phyloP scores from a whole-genome alignment of 2,888 invertebrate species.

The Caenorhabditis sinica region DNA sequence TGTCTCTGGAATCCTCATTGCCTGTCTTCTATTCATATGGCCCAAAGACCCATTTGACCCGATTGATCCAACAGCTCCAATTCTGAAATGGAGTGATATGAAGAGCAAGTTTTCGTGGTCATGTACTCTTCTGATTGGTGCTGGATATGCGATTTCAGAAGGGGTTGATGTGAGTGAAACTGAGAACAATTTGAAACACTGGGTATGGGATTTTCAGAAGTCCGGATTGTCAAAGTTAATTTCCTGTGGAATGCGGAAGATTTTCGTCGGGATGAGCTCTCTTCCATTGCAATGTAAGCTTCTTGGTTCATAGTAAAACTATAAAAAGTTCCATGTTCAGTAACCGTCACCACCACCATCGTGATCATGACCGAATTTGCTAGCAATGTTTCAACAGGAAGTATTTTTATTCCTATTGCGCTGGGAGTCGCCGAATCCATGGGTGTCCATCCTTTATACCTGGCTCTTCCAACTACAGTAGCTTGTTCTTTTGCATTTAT shows the following conservation, averaged over 20 bases:
- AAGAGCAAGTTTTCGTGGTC: constrained; percentile 72
- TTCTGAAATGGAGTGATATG: constrained; percentile 72
- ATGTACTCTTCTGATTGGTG: constrained; percentile 71
- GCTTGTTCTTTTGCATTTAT: constrained; percentile 84
- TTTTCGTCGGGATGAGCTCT: constrained; percentile 59
- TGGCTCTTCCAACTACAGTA: constrained; percentile 84
- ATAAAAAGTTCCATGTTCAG: constrained; percentile 46
- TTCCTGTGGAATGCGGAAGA: constrained; percentile 62
- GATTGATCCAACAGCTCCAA: constrained; percentile 54
- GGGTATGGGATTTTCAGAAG: constrained; percentile 34
- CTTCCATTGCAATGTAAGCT: constrained; percentile 56
- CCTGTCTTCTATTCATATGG: constrained; percentile 68
- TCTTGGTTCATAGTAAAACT: too few species aligned
- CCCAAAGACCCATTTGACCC: constrained; percentile 61
- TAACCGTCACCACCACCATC: constrained; percentile 68
- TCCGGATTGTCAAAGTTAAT: constrained; percentile 67
- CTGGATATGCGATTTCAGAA: constrained; percentile 73
- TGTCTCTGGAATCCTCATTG: constrained; percentile 63
- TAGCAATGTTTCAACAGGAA: constrained; percentile 75
- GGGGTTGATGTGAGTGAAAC: constrained; percentile 65
- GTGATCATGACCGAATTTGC: constrained; percentile 74
- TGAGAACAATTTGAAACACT: neutral
- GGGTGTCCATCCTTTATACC: constrained; percentile 83
- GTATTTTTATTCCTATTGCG: constrained; percentile 76
- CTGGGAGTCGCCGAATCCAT: constrained; percentile 74